Base-by-base conservation (phyloP, 2,888 invertebrate genomes). In the Encarsia formosa region DNA sequence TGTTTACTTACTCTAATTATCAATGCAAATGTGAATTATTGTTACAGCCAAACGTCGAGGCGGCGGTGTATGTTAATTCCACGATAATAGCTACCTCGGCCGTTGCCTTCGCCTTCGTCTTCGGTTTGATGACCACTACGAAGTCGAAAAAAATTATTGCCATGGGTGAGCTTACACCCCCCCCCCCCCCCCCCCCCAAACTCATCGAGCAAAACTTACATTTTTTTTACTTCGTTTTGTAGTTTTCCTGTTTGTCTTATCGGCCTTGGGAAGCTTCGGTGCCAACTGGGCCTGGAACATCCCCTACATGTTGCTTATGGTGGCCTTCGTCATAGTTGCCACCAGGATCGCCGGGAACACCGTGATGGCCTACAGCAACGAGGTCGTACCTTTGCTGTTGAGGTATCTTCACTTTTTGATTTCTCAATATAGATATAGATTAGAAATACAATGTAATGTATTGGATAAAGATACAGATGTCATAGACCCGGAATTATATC, bases 261-360 rank as follows among this genome's bases (percentile, higher is more conserved):
- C 67, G 49, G 59, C 65, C 50, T 39, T 61, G 43, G 66, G 71
- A 61, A 59, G 68, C 61, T 67, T 70, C 24, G 69, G 64, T 43
- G 62, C 65, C 52, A 70, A 70, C 62, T 72, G 71, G 71, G 66
- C 63, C 29, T 62, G 69, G 59, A 57, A 64, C 37, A 65, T 71
- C 41, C 67, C 66, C 38, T 65, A 68, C 57, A 70, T 69, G 65
- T 62, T 73, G 49, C 62, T 63, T 40, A 50, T 70, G 44, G 63
- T 65, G 26, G 59, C 69, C 15, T 58, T 63, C 45, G 62, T 71
- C 57, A 67, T 71, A 54, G 69, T 72, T 47, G 61, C 63, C 51
- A 63, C 64, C 29, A 66, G 70, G 61, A 66, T 70, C 63, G 61
- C 68, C 52, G 62, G 65, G 60, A 72, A 70, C 58, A 63, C 65